Base-by-base conservation (phyloP, 92 coral and sea anemone genomes). In the Hydrozoanthus gracilis region DNA sequence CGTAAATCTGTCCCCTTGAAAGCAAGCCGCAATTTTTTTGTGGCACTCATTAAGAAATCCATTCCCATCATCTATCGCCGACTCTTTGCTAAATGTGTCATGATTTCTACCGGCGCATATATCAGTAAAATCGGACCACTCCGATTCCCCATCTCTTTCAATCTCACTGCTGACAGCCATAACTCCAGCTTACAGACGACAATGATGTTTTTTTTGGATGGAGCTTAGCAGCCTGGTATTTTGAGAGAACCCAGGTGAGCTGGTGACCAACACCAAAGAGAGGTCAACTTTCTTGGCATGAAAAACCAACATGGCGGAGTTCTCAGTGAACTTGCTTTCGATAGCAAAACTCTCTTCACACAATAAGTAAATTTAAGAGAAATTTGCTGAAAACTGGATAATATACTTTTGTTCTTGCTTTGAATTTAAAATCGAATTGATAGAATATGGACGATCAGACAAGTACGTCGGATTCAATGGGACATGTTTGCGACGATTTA, bases 281-380 rank as follows among this genome's bases (percentile, higher is more conserved):
- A 80, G 85, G 74, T 74, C 20, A 39, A 17, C 35, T 44, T n/a
- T 64, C 48, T 13, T 17, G 27, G 7, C 27, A 14, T 18, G 2
- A 11, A 18, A 74, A 73, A 65, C 72, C 85, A 80, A 80, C 62
- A 80, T 80, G 85, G 85, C 85, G 85, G 85, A 65, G 55, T 80
- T 74, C n/a, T n/a, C n/a, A 17, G 69, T 17, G 46, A 64, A 74
- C 73, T 27, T 70, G 14, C 49, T n/a, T 61, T 47, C 67, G 70
- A 46, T 15, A 70, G 83, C 64, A 70, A 47, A 51, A 49, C 17
- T 45, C 60, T 65, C 8, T 15, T 9, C 73, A 46, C 51, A 16
- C 7, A 80, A 66, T 58, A 80, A 64, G 85, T 65, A 74, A 80
- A 5, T 12, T 46, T 39, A 62, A 16, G 14, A 5, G 12, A 67